Evolutionary conservation across 64 coral and sea anemone species (phyloP), one percentile per base, ranked within the genome.

Genomic region (Catalaphyllia jardinei): DNA sequence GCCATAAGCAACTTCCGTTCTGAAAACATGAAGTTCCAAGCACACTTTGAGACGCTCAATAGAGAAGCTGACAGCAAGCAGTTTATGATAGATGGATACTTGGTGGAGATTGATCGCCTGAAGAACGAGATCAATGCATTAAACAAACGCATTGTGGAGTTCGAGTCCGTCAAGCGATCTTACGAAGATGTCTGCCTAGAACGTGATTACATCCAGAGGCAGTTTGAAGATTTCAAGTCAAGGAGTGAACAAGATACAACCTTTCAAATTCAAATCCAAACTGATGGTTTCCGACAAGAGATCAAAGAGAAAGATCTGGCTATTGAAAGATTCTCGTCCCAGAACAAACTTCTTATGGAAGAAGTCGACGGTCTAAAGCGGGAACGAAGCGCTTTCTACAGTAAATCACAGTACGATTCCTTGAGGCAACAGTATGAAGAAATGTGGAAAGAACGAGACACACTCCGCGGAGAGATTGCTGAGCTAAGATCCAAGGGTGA

Each of bases 231-330:
- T 31, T 57, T 80, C 78, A 54, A 80, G 50, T 52, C 78, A 4
- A 62, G 59, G 78, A 80, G 22, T 20, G 78, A 80, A 24, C 50
- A 54, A 62, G 59, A 80, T 16, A 62, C 28, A 31, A 28, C 78
- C 4, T 28, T 80, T 62, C 78, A 80, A 28, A 62, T 80, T 14
- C 28, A 80, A 54, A 80, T 54, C 51, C 78, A 80, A 38, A 80
- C 78, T 28, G 49, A 80, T 54, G 33, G 78, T 62, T 80, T 57
- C 19, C 27, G 86, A 64, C 85, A 92, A 71, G 85, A 92, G 35
- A 80, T 92, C 24, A 61, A 74, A 27, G 91, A 92, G 52, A 92
- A 88, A 31, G 91, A 88, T 10, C n/a, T 52, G 29, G 67, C 74
- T 12, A 92, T 92, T 52, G 67, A 71, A 20, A 86, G 86, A 16